Conservation (phyloP, 2,888 invertebrate genomes). For the Calameuta pallipes region DNA sequence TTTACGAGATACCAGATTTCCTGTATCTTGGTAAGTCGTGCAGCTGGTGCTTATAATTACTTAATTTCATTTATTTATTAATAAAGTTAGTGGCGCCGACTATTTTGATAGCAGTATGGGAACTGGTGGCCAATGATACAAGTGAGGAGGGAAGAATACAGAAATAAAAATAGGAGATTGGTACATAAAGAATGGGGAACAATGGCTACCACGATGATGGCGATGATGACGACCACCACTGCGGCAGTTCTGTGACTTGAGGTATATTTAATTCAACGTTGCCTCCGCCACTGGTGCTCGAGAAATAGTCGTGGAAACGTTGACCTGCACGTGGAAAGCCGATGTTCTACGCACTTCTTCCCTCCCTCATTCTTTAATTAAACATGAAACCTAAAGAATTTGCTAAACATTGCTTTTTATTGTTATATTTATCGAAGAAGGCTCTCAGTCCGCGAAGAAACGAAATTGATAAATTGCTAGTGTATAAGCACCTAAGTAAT, state of each 20-base stretch:
- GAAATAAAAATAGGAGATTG: not conserved
- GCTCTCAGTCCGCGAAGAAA: not conserved
- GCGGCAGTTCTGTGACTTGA: not conserved
- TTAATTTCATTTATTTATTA: not conserved
- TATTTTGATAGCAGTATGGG: not conserved
- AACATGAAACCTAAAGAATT: not conserved
- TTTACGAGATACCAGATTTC: not conserved
- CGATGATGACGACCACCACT: not conserved
- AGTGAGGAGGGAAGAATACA: not conserved
- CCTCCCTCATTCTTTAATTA: not conserved
- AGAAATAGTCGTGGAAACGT: slow-evolving; percentile 30
- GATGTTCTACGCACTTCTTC: not conserved
- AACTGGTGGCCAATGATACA: not conserved
- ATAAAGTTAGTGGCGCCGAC: not conserved
- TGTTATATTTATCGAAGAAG: not conserved
- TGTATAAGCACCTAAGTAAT: not conserved
- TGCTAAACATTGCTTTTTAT: not conserved
- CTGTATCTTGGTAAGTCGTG: not conserved
- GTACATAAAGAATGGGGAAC: not conserved
- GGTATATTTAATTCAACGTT: slow-evolving; percentile 4
- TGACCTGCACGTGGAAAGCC: slow-evolving; percentile 32
- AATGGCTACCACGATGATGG: not conserved
- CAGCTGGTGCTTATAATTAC: not conserved
- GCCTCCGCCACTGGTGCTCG: slow-evolving; percentile 5
- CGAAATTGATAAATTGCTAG: not conserved